Base-by-base conservation (phyloP, 92 coral and sea anemone genomes). In the Galaxea fascicularis region DNA sequence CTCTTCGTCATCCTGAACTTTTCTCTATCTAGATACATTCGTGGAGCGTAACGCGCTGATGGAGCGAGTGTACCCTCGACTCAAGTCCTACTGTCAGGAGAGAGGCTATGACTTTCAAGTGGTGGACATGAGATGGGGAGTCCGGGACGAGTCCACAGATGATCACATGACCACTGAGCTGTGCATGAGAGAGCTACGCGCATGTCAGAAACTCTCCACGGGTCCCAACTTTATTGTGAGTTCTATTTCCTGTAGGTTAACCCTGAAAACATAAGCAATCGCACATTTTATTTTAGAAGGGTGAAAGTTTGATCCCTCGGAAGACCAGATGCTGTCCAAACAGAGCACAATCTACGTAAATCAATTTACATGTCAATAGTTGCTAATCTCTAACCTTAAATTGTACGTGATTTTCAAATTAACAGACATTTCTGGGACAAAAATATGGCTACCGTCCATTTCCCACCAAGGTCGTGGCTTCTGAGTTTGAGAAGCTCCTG, bases 71-170 rank as follows among this genome's bases (percentile, higher is more conserved):
- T 94, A 90, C 49, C 98, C 98, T 22, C 87, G 91, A 16, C 83
- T 94, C 77, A 94, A 94, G 78, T 84, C 82, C 84, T 94, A 80
- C 86, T 94, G 98, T 66, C 98, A 92, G 77, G 93, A 90, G 79
- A 89, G 89, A 79, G 95, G 98, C 31, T 94, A 87, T 78, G 95
- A 92, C 77, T 94, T 94, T 66, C 98, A 94, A 74, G 94, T 93
- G 65, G 98, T 94, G 58, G 98, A 94, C 86, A 94, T 94, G 98
- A 90, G 98, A 74, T 94, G 98, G 98, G 98, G 98, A 58, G 94
- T 94, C 31, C 95, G 98, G 24, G 98, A 94, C 76, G 95, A 94
- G 87, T 91, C 98, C 27, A 90, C 98, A 3, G 98, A 94, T 82
- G 98, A 94, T 87, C 98, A 94, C 84, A 91, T 93, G 86, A 94